Conservation (phyloP, 2,113 vertebrate genomes). For the Epinephelus cyanopodus region DNA sequence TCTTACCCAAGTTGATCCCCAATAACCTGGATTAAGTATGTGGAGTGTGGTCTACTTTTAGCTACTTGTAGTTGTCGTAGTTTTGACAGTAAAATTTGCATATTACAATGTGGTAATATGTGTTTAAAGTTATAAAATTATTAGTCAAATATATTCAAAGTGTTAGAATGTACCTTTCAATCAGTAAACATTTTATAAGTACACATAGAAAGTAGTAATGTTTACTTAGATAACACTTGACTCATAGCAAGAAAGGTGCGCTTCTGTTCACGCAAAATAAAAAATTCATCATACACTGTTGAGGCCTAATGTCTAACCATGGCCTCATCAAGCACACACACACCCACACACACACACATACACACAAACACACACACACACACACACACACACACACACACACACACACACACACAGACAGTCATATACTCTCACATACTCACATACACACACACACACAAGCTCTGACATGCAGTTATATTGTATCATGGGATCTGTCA, state of each 20-base stretch:
- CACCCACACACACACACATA: conserved; percentile 31
- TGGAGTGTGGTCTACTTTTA: conserved; percentile 39
- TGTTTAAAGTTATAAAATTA: conserved; percentile 68
- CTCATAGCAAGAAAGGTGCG: conserved; percentile 55
- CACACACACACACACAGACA: conserved; percentile 12
- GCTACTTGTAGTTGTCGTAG: conserved; percentile 64
- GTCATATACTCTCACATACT: no score
- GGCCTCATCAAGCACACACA: conserved; percentile 34
- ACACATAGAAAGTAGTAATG: conserved; percentile 70
- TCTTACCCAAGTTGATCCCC: conserved; percentile 68
- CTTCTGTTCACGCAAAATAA: conserved; percentile 53
- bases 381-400: conserved; percentile 21
- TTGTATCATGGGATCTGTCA: conserved; percentile 44
- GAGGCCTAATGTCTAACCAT: conserved; percentile 16
- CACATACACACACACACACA: conserved; percentile 15
- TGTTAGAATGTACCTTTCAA: conserved; percentile 65
- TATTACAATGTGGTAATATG: conserved; percentile 71
- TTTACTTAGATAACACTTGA: conserved; percentile 55
- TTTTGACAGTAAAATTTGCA: conserved; percentile 72
- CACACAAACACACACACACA: conserved; percentile 10
- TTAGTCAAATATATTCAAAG: conserved; percentile 71
- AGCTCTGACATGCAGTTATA: conserved; percentile 69
- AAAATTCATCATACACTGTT: conserved; percentile 23
- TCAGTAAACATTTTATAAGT: conserved; percentile 70
- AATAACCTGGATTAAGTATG: conserved; percentile 62